Conservation (phyloP, 2,113 vertebrate genomes). For the Ardeotis arabs region DNA sequence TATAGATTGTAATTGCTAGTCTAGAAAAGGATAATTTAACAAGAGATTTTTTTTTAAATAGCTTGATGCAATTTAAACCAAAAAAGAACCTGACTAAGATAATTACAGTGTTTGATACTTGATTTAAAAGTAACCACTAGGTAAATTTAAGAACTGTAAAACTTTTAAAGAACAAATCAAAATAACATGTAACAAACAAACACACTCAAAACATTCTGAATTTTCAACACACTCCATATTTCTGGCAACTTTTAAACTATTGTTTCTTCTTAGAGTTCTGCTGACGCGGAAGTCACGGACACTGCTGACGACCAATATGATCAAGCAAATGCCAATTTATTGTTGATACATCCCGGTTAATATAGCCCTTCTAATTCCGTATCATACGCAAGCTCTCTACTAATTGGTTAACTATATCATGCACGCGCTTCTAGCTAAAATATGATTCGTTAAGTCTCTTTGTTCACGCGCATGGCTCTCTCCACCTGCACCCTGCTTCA, state of each 20-base stretch:
- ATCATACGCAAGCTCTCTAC: no score
- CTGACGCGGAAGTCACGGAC: no score
- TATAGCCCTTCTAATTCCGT: no score
- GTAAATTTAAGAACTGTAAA: neutral
- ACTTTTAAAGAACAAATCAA: neutral
- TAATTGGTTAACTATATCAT: no score
- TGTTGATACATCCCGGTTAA: no score
- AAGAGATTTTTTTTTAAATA: neutral
- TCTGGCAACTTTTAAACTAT: neutral
- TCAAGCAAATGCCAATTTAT: no score
- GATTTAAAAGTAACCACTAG: neutral
- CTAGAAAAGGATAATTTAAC: neutral
- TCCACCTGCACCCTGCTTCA: no score
- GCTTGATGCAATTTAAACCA: neutral
- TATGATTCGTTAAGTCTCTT: no score
- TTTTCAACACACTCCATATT: neutral
- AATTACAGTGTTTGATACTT: neutral
- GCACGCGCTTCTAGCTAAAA: no score
- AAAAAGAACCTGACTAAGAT: neutral
- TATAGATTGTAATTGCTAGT: neutral
- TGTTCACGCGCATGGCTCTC: no score
- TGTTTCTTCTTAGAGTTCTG: neutral
- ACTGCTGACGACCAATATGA: no score
- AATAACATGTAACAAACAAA: neutral
- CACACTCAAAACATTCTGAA: rapidly evolving